These are phyloP conservation scores for Euplexia lucipara DNA, from an alignment of 2,888 invertebrate genomes.

Conservation along the genomic window DNA sequence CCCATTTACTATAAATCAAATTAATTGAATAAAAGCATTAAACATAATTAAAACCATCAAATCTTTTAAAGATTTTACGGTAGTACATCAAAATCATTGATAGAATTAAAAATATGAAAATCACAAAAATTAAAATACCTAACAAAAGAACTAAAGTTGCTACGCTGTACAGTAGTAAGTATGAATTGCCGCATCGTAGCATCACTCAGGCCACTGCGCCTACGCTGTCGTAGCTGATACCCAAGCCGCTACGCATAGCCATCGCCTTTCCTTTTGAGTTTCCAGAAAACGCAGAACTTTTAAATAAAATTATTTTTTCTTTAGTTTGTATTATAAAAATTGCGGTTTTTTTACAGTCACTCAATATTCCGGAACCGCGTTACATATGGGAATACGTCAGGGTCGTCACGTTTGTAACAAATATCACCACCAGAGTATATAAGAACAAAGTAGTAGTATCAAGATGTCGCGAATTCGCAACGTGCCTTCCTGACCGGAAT, in stretches of 20 bases:
- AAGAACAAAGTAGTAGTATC: conserved; percentile 55
- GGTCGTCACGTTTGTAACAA: conserved; percentile 41
- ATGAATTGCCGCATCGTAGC: not conserved
- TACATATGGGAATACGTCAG: conserved; percentile 12
- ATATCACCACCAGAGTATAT: conserved; percentile 21
- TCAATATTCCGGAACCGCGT: conserved; percentile 7
- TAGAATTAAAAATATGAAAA: no score
- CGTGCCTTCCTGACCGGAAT: conserved; percentile 59
- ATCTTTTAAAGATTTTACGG: no score
- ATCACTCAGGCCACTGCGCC: conserved; percentile 7
- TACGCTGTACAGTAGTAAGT: conserved; percentile 20
- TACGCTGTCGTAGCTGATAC: conserved; percentile 19
- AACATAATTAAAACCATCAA: no score
- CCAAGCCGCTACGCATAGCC: not conserved
- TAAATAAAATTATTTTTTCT: no score
- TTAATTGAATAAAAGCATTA: no score
- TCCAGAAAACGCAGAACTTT: no score
- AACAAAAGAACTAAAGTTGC: no score
- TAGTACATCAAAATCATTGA: no score
- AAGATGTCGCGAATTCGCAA: conserved; percentile 51
- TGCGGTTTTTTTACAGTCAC: not conserved
- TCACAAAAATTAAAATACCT: no score
- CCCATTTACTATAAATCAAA: no score
- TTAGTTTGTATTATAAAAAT: no score
- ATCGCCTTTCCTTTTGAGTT: not conserved